Evolutionary conservation across 2,888 invertebrate species (phyloP).

Genomic region (Zele albiditarsus): DNA sequence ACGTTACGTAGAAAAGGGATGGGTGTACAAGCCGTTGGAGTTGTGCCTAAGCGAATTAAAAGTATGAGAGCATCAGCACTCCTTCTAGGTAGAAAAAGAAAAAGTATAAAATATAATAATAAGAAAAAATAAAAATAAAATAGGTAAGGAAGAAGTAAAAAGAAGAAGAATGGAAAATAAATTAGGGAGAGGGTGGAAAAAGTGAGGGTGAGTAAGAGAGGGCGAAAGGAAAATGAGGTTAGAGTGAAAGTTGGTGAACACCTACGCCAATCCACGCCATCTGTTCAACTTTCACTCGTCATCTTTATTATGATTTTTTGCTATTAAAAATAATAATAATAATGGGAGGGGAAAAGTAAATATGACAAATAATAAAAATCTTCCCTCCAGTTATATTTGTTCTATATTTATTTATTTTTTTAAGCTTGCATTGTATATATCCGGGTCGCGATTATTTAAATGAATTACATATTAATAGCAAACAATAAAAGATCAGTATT

Average conservation of each 20-base stretch:
- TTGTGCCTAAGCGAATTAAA: conserved; percentile 50
- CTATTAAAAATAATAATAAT: neutral
- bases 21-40: conserved; percentile 16
- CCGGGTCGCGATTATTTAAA: no score
- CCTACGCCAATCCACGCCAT: neutral
- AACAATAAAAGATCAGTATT: neutral
- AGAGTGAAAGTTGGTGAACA: conserved; percentile 15
- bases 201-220: neutral
- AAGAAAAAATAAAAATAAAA: conserved; percentile 9
- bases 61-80: conserved; percentile 38
- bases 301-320: conserved; percentile 3
- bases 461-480: no score
- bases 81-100: neutral
- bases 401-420: no score
- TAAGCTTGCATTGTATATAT: no score
- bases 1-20: neutral
- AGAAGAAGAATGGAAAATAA: neutral
- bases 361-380: neutral
- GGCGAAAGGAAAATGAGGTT: neutral
- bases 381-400: neutral
- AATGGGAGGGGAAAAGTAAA: neutral
- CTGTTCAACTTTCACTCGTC: conserved; percentile 20
- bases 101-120: neutral
- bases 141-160: neutral
- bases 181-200: neutral